A percentile compares a stretch with the other conserved stretches of the same genome.
Conservation (phyloP, 2,888 invertebrate genomes). For the Panopea generosa region DNA sequence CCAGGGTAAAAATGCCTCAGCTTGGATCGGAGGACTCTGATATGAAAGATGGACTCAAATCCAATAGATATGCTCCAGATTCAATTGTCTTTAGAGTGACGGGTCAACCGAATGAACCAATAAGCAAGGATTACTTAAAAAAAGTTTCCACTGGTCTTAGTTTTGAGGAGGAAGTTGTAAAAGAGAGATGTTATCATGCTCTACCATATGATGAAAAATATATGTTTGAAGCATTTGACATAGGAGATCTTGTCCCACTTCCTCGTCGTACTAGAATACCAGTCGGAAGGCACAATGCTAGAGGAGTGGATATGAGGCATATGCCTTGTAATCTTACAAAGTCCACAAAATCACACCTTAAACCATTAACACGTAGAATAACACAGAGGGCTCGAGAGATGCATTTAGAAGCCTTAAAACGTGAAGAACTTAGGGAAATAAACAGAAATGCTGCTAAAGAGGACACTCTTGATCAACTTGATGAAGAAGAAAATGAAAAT, state of each 20-base stretch:
- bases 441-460: slow-evolving; percentile 23
- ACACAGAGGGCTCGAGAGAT: slow-evolving; percentile 74
- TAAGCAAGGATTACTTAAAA: slow-evolving; percentile 74
- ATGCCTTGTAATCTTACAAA: slow-evolving; percentile 79
- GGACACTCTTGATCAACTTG: slow-evolving; percentile 17
- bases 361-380: slow-evolving; percentile 75
- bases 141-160: slow-evolving; percentile 78
- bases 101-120: slow-evolving; percentile 58
- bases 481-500: slow-evolving; percentile 15
- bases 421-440: slow-evolving; percentile 57
- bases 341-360: slow-evolving; percentile 70
- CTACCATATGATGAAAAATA: slow-evolving; percentile 83
- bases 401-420: slow-evolving; percentile 73
- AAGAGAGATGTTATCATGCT: slow-evolving; percentile 80
- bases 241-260: slow-evolving; percentile 70
- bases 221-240: slow-evolving; percentile 77
- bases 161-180: slow-evolving; percentile 83
- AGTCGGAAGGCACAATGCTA: slow-evolving; percentile 75
- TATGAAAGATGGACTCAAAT: slow-evolving; percentile 55
- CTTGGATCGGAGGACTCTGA: slow-evolving; percentile 76
- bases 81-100: slow-evolving; percentile 61
- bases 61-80: slow-evolving; percentile 57
- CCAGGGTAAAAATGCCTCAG: slow-evolving; percentile 79
- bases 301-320: slow-evolving; percentile 74
- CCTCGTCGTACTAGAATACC: slow-evolving; percentile 65